These are phyloP conservation scores for Omphaloscelis lunosa DNA, from an alignment of 2,888 invertebrate genomes.

Conservation along the genomic window DNA sequence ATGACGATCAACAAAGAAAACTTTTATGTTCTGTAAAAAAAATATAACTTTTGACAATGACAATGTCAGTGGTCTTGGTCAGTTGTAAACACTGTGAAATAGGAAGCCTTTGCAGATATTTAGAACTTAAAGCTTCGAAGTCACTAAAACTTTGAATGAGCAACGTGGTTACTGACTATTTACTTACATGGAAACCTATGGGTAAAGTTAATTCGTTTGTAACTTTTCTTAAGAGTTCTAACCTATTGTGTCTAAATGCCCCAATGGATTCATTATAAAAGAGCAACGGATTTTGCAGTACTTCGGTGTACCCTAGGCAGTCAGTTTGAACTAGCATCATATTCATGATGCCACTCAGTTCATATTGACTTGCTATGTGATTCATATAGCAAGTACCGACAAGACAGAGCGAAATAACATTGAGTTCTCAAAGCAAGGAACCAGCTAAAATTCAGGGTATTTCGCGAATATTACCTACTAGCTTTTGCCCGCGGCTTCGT, in stretches of 20 bases:
- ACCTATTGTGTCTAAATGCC: background rate
- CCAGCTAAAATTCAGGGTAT: background rate
- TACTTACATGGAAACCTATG: background rate
- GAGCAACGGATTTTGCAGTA: background rate
- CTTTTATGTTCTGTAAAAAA: background rate
- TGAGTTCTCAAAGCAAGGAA: background rate
- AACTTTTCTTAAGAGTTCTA: background rate
- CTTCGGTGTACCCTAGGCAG: background rate
- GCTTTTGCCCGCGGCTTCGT: too few species aligned
- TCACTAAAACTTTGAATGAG: background rate
- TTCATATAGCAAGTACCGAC: background rate
- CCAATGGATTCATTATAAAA: background rate
- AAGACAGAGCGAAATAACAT: background rate
- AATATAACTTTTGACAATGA: background rate
- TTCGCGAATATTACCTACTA: background rate
- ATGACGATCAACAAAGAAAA: background rate
- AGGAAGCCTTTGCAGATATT: background rate
- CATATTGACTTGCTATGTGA: background rate
- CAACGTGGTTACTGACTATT: background rate
- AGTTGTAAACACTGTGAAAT: background rate
- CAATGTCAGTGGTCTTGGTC: background rate
- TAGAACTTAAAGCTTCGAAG: background rate
- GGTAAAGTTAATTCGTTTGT: background rate
- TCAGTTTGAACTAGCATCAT: background rate
- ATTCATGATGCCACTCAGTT: background rate